Percentiles rank a stretch among this genome's conserved stretches.
Evolutionary conservation across 2,113 vertebrate species (phyloP).

Genomic region (Callionymus lyra): DNA sequence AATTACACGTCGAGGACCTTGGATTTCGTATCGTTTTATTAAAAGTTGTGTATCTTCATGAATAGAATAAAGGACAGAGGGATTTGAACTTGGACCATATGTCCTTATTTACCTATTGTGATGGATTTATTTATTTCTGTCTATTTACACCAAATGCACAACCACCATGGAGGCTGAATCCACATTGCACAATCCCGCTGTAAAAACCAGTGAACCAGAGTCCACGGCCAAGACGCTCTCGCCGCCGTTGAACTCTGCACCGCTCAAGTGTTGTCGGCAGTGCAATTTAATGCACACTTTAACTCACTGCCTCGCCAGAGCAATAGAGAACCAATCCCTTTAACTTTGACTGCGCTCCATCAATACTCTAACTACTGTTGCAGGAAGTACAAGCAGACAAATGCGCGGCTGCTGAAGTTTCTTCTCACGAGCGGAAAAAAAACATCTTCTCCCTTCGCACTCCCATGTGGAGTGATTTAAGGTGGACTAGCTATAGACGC

Average conservation of each 20-base stretch:
- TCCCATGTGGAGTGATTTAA: slow-evolving; percentile 62
- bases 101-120: too few species aligned
- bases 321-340: slow-evolving; percentile 22
- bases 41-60: too few species aligned
- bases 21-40: not conserved
- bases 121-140: too few species aligned
- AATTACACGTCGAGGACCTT: not conserved
- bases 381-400: slow-evolving; percentile 30
- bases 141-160: not conserved
- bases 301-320: slow-evolving; percentile 26
- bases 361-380: slow-evolving; percentile 37
- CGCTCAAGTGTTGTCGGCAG: slow-evolving; percentile 4
- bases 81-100: too few species aligned
- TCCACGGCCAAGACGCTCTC: too few species aligned
- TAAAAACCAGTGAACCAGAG: too few species aligned
- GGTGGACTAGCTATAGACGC: slow-evolving; percentile 38
- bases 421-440: slow-evolving; percentile 15
- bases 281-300: slow-evolving; percentile 35
- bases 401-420: too few species aligned
- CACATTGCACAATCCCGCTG: not conserved
- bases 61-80: too few species aligned
- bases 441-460: slow-evolving; percentile 12
- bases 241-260: too few species aligned
- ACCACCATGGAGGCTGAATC: slow-evolving; percentile 16
- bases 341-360: slow-evolving; percentile 23